phyloP scores from a whole-genome alignment of 2,797 vertebrate genomes.

The Xenentodon cancila region DNA sequence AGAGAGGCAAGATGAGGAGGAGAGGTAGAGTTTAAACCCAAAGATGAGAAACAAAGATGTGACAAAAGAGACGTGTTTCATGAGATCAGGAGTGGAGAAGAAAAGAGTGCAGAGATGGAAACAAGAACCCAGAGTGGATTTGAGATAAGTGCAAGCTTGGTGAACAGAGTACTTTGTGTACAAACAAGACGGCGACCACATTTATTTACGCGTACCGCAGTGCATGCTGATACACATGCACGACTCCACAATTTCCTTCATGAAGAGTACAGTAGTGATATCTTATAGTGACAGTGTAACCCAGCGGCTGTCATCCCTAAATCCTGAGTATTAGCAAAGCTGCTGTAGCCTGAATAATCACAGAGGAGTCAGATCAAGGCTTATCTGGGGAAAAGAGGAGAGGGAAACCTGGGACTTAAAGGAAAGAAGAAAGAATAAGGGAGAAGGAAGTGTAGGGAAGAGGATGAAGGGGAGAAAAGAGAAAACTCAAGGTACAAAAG shows the following conservation, averaged over 20 bases:
- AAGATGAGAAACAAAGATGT: constrained; percentile 48
- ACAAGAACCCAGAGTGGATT: constrained; percentile 58
- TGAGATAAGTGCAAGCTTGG: constrained; percentile 59
- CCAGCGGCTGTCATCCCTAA: constrained; percentile 68
- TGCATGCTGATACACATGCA: constrained; percentile 16
- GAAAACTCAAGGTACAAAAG: not conserved
- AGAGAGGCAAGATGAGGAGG: constrained; percentile 14
- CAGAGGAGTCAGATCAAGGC: constrained; percentile 30
- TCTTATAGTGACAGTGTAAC: constrained; percentile 66
- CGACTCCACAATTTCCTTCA: constrained; percentile 18
- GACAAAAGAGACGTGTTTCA: constrained; percentile 51
- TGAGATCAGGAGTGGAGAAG: constrained; percentile 56
- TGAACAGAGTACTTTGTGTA: constrained; percentile 55
- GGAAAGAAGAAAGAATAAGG: constrained; percentile 5
- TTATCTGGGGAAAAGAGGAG: constrained; percentile 47
- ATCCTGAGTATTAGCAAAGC: constrained; percentile 62
- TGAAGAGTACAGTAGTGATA: constrained; percentile 45
- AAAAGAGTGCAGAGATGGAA: constrained; percentile 49
- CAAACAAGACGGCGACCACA: constrained; percentile 56
- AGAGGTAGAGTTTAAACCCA: constrained; percentile 44
- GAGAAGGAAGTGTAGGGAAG: constrained; percentile 1
- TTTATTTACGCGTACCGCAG: constrained; percentile 56
- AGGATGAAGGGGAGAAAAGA: not conserved
- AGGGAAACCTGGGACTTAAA: constrained; percentile 46
- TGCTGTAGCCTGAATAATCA: constrained; percentile 46